phyloP scores from a whole-genome alignment of 2,888 invertebrate genomes.

The Dolichopus griseipennis region DNA sequence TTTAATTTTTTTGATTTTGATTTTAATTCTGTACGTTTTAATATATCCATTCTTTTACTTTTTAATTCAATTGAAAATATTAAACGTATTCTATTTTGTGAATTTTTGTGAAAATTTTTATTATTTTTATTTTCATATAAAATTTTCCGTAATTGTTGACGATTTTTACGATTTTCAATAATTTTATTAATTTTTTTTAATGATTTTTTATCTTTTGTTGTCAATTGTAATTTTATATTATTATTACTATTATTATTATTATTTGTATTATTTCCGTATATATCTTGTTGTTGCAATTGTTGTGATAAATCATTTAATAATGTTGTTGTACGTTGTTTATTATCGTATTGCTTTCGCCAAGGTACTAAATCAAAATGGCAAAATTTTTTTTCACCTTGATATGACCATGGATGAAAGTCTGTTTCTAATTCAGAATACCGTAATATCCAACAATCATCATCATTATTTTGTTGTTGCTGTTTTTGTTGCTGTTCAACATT shows the following conservation, averaged over 20 bases:
- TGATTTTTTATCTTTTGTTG: constrained; percentile 12
- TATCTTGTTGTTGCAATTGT: neutral
- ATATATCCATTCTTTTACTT: constrained; percentile 38
- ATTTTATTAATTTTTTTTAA: constrained; percentile 29
- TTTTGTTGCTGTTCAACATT: too few species aligned
- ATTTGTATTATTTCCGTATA: too few species aligned
- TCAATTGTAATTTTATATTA: neutral
- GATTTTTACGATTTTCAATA: constrained; percentile 38
- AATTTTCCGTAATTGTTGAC: constrained; percentile 38
- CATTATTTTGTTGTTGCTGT: neutral
- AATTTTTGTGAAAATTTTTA: constrained; percentile 39
- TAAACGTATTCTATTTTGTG: constrained; percentile 58
- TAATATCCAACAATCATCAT: constrained; percentile 33
- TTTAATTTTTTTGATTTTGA: neutral
- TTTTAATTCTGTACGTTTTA: constrained; percentile 26
- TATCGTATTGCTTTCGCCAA: constrained; percentile 32
- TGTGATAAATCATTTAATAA: constrained; percentile 22
- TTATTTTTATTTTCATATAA: constrained; percentile 26
- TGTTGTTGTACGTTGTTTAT: constrained; percentile 26
- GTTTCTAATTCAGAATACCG: constrained; percentile 34
- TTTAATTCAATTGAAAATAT: constrained; percentile 59
- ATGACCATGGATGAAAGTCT: constrained; percentile 39
- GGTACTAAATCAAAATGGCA: constrained; percentile 40
- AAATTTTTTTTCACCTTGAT: constrained; percentile 29
- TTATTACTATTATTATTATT: too few species aligned